A percentile compares a stretch with the other conserved stretches of the same genome.
Conservation (phyloP, 2,888 invertebrate species). For the Galeruca laticollis region DNA sequence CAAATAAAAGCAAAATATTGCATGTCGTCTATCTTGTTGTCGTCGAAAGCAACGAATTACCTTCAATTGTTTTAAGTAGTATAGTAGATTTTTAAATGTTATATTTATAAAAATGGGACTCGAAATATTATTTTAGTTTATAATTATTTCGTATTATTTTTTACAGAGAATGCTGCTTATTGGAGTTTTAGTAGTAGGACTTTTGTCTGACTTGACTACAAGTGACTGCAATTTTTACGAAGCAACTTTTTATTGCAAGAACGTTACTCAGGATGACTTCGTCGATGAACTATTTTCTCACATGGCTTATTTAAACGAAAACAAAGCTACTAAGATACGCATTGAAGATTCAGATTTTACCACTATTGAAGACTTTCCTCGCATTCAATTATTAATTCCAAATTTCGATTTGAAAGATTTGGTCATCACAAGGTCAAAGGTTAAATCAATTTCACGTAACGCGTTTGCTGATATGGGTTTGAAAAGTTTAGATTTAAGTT, state of each 20-base stretch:
- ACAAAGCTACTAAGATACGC: neutral
- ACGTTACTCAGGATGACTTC: neutral
- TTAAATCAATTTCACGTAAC: neutral
- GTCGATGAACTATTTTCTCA: neutral
- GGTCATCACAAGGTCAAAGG: neutral
- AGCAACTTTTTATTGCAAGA: neutral
- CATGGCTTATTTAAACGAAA: neutral
- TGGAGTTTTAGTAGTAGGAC: neutral
- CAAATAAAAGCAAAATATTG: no score
- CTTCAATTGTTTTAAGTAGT: no score
- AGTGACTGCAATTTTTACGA: neutral
- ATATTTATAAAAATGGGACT: no score
- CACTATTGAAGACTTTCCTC: neutral
- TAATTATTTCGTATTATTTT: no score
- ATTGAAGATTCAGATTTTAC: conserved; percentile 7
- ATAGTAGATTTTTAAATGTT: no score
- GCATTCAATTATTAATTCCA: neutral
- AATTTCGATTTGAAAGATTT: neutral
- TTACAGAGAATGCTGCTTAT: neutral
- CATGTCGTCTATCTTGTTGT: no score
- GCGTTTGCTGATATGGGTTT: conserved; percentile 25
- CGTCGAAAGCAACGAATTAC: no score
- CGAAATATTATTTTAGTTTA: no score
- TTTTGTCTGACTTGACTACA: neutral
- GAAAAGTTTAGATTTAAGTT: conserved; percentile 27